A percentile compares a stretch with the other conserved stretches of the same genome.
Conservation (phyloP, 2,888 invertebrate species). For the Phaedon cochleariae region DNA sequence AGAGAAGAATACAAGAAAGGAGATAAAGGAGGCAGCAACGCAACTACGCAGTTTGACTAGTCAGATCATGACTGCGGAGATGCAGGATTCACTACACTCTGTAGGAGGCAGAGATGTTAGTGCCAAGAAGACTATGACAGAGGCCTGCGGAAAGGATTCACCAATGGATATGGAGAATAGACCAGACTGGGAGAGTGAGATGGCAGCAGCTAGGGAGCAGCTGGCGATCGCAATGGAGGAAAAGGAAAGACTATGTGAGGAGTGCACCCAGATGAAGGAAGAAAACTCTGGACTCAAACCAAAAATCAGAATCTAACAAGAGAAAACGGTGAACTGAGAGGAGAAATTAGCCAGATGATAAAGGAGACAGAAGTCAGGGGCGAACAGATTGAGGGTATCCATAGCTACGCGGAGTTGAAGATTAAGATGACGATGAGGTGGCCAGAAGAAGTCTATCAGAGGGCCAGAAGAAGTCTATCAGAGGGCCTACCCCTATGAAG, state of each 20-base stretch:
- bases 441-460: neutral
- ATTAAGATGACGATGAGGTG: neutral
- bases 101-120: neutral
- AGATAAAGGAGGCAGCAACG: neutral
- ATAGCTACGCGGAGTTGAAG: neutral
- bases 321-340: no score
- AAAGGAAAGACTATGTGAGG: neutral
- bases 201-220: no score
- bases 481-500: neutral
- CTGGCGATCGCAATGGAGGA: neutral
- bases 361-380: neutral
- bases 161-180: no score
- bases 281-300: neutral
- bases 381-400: neutral
- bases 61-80: neutral
- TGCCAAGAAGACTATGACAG: no score
- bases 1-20: neutral
- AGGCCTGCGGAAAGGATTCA: no score
- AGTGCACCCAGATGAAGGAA: neutral
- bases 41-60: neutral
- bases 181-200: no score
- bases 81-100: neutral
- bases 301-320: no score
- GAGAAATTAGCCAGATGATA: neutral
- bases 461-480: no score